Evolutionary conservation across 2,113 vertebrate species (phyloP).

Genomic region (Myotis brandtii): DNA sequence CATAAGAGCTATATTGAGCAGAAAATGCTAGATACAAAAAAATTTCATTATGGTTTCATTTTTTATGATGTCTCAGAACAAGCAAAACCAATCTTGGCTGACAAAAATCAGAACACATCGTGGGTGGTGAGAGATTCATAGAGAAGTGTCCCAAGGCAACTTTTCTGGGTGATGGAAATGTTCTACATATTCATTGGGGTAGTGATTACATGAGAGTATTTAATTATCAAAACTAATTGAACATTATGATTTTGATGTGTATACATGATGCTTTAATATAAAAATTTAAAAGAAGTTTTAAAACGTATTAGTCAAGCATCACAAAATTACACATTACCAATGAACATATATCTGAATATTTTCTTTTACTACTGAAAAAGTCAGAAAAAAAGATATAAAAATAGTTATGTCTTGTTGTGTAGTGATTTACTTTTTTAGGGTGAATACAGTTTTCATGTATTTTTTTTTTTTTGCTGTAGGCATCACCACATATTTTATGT

Average conservation of each 20-base stretch:
- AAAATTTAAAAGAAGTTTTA: background rate
- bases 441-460: background rate
- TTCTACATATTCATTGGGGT: background rate
- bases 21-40: background rate
- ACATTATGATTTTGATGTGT: background rate
- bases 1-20: background rate
- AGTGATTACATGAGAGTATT: background rate
- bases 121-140: background rate
- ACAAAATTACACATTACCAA: background rate
- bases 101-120: background rate
- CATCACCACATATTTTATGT: slow-evolving; percentile 65
- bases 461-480: background rate
- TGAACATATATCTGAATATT: background rate
- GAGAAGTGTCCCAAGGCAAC: background rate
- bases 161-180: background rate
- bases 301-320: background rate
- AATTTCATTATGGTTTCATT: background rate
- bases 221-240: background rate
- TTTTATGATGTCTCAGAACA: background rate
- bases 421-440: background rate
- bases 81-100: background rate
- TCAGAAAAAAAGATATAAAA: slow-evolving; percentile 37
- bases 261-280: background rate
- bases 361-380: background rate
- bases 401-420: background rate